Conservation (phyloP, 1,140 invertebrate species). For the Pollicipes pollicipes region DNA sequence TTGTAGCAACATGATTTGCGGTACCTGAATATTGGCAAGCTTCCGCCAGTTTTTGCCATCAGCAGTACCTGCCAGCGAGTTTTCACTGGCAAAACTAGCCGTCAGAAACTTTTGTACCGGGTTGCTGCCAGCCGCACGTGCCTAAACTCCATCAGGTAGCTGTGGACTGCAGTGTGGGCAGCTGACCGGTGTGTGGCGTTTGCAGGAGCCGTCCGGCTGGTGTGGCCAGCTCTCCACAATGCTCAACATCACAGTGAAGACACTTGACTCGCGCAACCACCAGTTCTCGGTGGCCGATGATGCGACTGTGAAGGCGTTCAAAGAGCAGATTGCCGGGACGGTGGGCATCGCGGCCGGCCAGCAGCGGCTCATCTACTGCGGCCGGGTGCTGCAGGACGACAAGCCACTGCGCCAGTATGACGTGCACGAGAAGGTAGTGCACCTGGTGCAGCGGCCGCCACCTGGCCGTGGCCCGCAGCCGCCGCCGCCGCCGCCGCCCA, state of each 20-base stretch:
- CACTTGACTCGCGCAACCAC: slow-evolving; percentile 79
- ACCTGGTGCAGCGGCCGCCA: slow-evolving; percentile 67
- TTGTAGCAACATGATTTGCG: too few species aligned
- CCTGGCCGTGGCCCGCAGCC: slow-evolving; percentile 34
- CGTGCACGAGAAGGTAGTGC: slow-evolving; percentile 78
- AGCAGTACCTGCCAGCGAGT: too few species aligned
- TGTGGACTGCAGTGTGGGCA: too few species aligned
- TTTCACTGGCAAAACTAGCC: too few species aligned
- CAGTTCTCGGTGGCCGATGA: slow-evolving; percentile 65
- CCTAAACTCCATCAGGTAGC: slow-evolving; percentile 49
- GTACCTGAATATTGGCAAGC: too few species aligned
- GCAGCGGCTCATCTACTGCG: slow-evolving; percentile 81
- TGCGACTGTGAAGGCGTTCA: slow-evolving; percentile 67
- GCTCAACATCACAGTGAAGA: slow-evolving; percentile 77
- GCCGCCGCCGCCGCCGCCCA: slow-evolving; percentile 11
- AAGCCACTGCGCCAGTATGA: slow-evolving; percentile 47
- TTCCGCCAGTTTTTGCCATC: too few species aligned
- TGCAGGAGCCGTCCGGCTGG: too few species aligned
- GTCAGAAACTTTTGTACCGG: too few species aligned
- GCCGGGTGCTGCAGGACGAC: slow-evolving; percentile 76
- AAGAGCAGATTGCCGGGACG: slow-evolving; percentile 57
- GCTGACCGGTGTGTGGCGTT: too few species aligned
- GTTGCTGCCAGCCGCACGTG: too few species aligned
- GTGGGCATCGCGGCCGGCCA: slow-evolving; percentile 57
- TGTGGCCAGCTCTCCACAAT: slow-evolving; percentile 31